Conservation (phyloP, 2,113 vertebrate genomes). For the Leucopsar rothschildi region DNA sequence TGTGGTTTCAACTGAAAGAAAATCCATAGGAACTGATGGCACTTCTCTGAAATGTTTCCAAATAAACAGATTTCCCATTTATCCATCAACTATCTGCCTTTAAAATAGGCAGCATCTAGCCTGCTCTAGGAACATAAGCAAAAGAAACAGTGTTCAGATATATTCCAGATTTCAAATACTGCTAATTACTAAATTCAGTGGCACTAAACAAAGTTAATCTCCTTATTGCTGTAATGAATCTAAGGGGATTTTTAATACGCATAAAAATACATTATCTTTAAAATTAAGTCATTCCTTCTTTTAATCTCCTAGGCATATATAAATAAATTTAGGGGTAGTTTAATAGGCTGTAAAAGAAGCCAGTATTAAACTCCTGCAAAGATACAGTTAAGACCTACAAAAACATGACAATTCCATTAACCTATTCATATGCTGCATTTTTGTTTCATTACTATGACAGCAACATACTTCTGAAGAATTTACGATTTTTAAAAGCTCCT, state of each 20-base stretch:
- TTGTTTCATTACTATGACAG: background rate
- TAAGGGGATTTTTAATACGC: fast-evolving
- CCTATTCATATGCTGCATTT: background rate
- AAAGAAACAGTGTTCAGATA: background rate
- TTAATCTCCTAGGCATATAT: fast-evolving
- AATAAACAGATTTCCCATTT: background rate
- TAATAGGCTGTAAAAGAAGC: background rate
- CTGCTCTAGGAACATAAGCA: background rate
- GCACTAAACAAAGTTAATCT: background rate
- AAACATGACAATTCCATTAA: background rate
- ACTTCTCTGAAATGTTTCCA: background rate
- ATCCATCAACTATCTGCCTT: background rate
- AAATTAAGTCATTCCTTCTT: background rate
- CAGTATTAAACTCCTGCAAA: background rate
- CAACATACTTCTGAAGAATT: background rate
- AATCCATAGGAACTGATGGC: background rate
- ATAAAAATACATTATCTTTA: background rate
- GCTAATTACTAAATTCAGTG: background rate
- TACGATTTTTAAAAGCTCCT: background rate
- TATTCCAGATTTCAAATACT: background rate
- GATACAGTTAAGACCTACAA: background rate
- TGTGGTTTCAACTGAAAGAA: background rate
- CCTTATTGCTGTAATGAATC: background rate
- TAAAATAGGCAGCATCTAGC: background rate
- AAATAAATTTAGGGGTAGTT: background rate